These are phyloP conservation scores for Tenthredo distinguenda DNA, from an alignment of 2,888 invertebrate species.

Conservation along the genomic window DNA sequence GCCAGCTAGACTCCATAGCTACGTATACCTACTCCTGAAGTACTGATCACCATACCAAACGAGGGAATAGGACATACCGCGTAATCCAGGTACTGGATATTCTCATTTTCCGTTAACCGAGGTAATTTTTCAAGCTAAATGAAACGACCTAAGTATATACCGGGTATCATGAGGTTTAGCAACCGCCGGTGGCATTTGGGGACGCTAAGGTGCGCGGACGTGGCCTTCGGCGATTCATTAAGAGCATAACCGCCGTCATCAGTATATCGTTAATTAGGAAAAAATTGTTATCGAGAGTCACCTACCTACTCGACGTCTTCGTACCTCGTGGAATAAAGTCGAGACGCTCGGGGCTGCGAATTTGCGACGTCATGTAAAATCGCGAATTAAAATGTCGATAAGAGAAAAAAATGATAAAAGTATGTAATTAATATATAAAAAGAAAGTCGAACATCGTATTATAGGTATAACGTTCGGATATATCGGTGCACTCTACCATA, in stretches of 20 bases:
- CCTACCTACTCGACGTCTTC: not conserved
- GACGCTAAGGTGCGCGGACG: not conserved
- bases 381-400: not conserved
- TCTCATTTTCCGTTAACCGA: not conserved
- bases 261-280: conserved; percentile 31
- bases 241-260: conserved; percentile 23
- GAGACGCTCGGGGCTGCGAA: not conserved
- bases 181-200: conserved; percentile 39
- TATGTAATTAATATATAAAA: not conserved
- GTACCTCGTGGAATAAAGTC: not conserved
- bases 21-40: not conserved
- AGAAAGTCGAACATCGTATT: not conserved
- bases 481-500: not conserved
- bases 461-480: not conserved
- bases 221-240: conserved; percentile 37
- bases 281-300: not conserved
- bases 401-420: too few relatives aligned
- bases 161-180: not conserved
- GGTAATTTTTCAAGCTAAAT: not conserved
- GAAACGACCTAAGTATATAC: not conserved
- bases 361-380: not conserved
- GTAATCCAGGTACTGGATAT: not conserved
- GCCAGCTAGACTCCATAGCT: not conserved
- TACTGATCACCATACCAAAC: conserved; percentile 12
- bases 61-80: conserved; percentile 20